Evolutionary conservation across 2,113 vertebrate genomes (phyloP).

Genomic region (Mustela lutreola): DNA sequence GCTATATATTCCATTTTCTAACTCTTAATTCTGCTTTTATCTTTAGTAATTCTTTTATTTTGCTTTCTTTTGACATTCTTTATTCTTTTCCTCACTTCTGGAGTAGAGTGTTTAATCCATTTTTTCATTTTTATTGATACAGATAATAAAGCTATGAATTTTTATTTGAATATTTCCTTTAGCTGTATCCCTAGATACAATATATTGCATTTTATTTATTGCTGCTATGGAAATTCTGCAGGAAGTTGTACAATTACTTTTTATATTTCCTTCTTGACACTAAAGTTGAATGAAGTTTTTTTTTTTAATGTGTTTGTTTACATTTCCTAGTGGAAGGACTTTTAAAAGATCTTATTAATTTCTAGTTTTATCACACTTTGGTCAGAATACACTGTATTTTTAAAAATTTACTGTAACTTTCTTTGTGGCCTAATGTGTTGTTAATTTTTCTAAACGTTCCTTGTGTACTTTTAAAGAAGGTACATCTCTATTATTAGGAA

Average conservation of each 20-base stretch:
- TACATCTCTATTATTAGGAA: neutral
- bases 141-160: neutral
- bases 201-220: neutral
- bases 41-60: neutral
- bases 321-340: neutral
- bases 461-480: neutral
- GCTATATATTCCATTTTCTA: neutral
- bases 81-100: neutral
- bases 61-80: neutral
- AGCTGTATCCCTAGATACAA: neutral
- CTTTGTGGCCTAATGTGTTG: neutral
- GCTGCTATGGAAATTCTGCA: neutral
- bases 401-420: neutral
- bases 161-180: slow-evolving; percentile 25
- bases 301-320: neutral
- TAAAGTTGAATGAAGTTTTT: neutral
- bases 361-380: slow-evolving; percentile 6
- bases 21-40: neutral
- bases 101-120: neutral
- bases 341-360: slow-evolving; percentile 14
- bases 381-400: neutral
- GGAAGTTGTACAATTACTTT: neutral
- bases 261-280: slow-evolving; percentile 6
- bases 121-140: neutral
- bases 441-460: neutral